Evolutionary conservation across 2,797 vertebrate species (phyloP).

Genomic region (Xenopus petersii): DNA sequence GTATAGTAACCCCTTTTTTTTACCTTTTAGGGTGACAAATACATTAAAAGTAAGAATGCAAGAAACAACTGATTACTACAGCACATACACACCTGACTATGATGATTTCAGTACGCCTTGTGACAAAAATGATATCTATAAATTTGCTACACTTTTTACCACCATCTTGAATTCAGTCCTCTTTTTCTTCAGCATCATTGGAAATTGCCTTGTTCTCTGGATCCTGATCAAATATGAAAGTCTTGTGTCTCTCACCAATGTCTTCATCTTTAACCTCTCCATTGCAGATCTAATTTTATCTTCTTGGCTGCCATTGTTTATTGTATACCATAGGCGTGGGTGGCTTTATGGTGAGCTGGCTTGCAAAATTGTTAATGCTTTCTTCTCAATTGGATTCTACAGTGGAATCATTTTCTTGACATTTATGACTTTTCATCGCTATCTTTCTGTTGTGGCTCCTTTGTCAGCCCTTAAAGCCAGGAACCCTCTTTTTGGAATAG

Average conservation of each 20-base stretch:
- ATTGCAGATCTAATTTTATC: constrained; percentile 78
- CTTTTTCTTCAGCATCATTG: constrained; percentile 77
- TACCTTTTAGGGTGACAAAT: background rate
- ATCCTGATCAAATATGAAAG: constrained; percentile 83
- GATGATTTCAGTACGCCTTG: constrained; percentile 68
- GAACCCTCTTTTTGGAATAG: constrained; percentile 54
- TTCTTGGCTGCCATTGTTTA: constrained; percentile 80
- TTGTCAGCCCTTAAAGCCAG: constrained; percentile 69
- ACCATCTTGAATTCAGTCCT: constrained; percentile 70
- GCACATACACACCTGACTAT: background rate
- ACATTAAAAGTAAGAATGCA: constrained; percentile 10
- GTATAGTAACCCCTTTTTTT: background rate
- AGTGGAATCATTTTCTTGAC: constrained; percentile 84
- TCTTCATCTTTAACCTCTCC: constrained; percentile 77
- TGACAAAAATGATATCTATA: constrained; percentile 46
- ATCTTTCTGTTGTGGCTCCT: constrained; percentile 78
- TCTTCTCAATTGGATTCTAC: constrained; percentile 84
- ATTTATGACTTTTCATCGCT: constrained; percentile 83
- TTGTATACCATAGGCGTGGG: constrained; percentile 60
- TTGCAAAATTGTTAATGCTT: constrained; percentile 74
- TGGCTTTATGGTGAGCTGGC: constrained; percentile 76
- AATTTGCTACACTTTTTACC: constrained; percentile 60
- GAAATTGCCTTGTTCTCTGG: constrained; percentile 80
- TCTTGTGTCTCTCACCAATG: constrained; percentile 81
- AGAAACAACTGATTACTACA: constrained; percentile 28